Conservation (phyloP, 2,888 invertebrate species). For the Drosophila cyrtoloma region DNA sequence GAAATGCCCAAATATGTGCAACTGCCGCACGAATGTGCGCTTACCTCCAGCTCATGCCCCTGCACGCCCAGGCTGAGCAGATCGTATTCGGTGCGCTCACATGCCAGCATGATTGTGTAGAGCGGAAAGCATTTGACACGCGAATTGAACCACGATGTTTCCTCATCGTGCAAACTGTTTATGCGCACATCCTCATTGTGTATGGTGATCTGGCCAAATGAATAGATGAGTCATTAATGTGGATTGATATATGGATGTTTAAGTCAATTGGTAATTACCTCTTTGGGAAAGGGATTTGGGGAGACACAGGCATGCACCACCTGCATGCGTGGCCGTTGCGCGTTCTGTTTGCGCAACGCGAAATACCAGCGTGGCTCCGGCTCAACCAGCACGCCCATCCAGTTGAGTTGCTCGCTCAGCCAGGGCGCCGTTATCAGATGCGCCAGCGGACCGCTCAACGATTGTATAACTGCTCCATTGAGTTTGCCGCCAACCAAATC, state of each 20-base stretch:
- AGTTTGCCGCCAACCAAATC: conserved; percentile 84
- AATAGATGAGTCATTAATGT: conserved; percentile 6
- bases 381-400: conserved; percentile 91
- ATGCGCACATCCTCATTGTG: conserved; percentile 86
- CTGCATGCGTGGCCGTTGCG: conserved; percentile 87
- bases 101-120: conserved; percentile 92
- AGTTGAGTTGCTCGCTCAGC: conserved; percentile 89
- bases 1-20: conserved; percentile 4
- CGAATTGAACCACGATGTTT: conserved; percentile 88
- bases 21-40: conserved; percentile 21
- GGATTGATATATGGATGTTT: neutral
- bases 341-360: conserved; percentile 87
- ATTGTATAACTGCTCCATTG: conserved; percentile 91
- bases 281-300: conserved; percentile 90
- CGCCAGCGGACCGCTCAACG: conserved; percentile 87
- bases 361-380: conserved; percentile 92
- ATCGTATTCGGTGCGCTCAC: conserved; percentile 89
- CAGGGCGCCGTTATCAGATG: conserved; percentile 89
- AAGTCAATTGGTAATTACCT: conserved; percentile 86
- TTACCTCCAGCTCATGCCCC: conserved; percentile 85
- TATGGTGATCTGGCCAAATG: conserved; percentile 84
- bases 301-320: conserved; percentile 93
- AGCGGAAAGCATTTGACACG: conserved; percentile 94
- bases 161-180: conserved; percentile 86
- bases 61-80: conserved; percentile 88